Base-by-base conservation (phyloP, 2,888 invertebrate species). In the Antheraea yamamai region DNA sequence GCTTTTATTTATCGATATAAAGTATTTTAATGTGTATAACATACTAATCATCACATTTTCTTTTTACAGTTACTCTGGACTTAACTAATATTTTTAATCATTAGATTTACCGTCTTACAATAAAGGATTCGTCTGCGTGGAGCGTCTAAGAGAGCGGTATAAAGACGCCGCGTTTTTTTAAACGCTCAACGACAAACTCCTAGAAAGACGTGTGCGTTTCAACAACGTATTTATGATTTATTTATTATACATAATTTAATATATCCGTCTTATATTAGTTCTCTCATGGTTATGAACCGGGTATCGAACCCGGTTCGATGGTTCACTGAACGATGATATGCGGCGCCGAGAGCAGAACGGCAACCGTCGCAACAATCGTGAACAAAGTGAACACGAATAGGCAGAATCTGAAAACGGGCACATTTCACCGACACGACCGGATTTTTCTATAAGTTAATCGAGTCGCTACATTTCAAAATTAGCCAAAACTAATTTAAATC, bases 311-410 rank as follows among this genome's bases (percentile, higher is more conserved):
- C 75, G 78, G 78, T 77, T 76, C 76, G 78, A 76, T 76, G 35
- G 78, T 83, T 93, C 96, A 98, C 96, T 98, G 98, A 93, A 98
- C 98, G 93, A 98, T 98, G 92, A 98, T 98, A 95, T 98, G 98
- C 82, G 98, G 98, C 88, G 98, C 98, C 83, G 98, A 98, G 84
- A 98, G 96, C 86, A 98, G 96, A 91, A 98, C 98, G 83, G 98
- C 97, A 87, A 98, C 97, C 84, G 98, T 98, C 85, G 98, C 98
- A 90, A 98, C 97, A 92, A 98, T 96, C 88, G 98, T 98, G 96
- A 98, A 98, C 92, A 98, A 95, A 79, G 98, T 98, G 96, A 99
- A 99, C 91, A 98, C 97, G 95, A 98, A 98, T 95, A 99, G 96
- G 95, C 99, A 99, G 95, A 99, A 97, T 95, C 97, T 97, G 94